Evolutionary conservation across 2,113 vertebrate genomes (phyloP), one percentile per base, ranked within the genome.

Genomic region (Pica pica): DNA sequence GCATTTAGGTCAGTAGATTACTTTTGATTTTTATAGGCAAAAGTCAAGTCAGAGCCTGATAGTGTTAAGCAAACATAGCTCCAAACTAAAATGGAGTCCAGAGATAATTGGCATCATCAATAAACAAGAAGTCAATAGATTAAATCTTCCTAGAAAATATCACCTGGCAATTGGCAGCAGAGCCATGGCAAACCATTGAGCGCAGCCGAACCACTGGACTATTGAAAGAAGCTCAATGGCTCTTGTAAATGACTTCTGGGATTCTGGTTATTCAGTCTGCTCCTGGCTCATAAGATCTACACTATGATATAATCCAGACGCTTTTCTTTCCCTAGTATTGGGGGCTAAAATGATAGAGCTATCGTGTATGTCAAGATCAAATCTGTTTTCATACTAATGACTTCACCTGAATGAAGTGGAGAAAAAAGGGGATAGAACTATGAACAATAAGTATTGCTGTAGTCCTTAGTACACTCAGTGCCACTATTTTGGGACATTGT

Each of bases 71-170:
- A 73, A 83, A 35, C 3, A 3, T 61, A 52, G 41, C 77, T 83
- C 35, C 11, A 75, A 83, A 93, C 75, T 79, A 70, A 59, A 92
- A 68, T 89, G 70, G 46, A 70, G 31, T 91, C 87, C 52, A 44
- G 52, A 97, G 55, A 91, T 81, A 94, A 85, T 75, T 76, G 63
- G 47, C 87, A 74, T 84, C 88, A 71, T 75, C 85, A 83, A 13
- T 27, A 56, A 68, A 74, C 77, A 86, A 88, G 42, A 94, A 57
- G 26, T 70, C 67, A 50, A 88, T 65, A 92, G 52, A 75, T 71
- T 16, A 86, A 68, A 73, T 90, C 90, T 91, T 88, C 55, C 68
- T 67, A 30, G 65, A 44, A 49, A 16, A 73, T 73, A 85, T 83
- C 82, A 74, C 61, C 75, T 85, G 55, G 57, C 69, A 81, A 71